Evolutionary conservation across 2,888 invertebrate species (phyloP).

Genomic region (Amblyjoppa proteus): DNA sequence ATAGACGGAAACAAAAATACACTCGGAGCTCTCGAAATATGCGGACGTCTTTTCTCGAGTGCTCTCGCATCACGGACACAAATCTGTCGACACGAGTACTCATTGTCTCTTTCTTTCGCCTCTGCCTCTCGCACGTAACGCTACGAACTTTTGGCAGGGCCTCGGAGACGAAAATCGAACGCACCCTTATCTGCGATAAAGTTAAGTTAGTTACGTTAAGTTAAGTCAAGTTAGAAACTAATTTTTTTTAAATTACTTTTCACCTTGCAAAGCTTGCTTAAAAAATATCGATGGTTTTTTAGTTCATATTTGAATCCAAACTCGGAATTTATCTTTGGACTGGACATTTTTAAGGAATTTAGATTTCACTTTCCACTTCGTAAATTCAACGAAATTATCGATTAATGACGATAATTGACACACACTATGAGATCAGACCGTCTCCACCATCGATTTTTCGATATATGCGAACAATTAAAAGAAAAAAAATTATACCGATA

Average conservation of each 20-base stretch:
- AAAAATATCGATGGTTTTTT: not conserved
- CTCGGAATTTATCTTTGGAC: not conserved
- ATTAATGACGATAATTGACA: not conserved
- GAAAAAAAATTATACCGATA: not conserved
- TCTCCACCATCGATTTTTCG: not conserved
- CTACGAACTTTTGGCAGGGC: conserved; percentile 33
- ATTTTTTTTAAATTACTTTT: not conserved
- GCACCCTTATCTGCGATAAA: not conserved
- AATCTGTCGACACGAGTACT: conserved; percentile 30
- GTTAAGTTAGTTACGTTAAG: not conserved
- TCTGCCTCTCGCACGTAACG: not conserved
- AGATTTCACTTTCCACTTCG: not conserved
- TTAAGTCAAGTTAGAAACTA: not conserved
- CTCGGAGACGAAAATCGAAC: conserved; percentile 47
- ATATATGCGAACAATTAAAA: not conserved
- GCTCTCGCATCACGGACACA: conserved; percentile 23
- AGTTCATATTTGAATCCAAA: not conserved
- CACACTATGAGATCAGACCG: not conserved
- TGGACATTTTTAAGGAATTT: not conserved
- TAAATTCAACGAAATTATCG: too few relatives aligned
- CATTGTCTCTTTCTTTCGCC: conserved; percentile 23
- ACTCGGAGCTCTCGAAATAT: conserved; percentile 40
- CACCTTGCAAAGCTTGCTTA: not conserved
- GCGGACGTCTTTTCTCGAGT: conserved; percentile 25
- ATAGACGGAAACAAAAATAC: conserved; percentile 46